A percentile compares a stretch with the other conserved stretches of the same genome.
These are phyloP conservation scores for Cerastis rubricosa DNA, from an alignment of 2,888 invertebrate species.

Conservation along the genomic window DNA sequence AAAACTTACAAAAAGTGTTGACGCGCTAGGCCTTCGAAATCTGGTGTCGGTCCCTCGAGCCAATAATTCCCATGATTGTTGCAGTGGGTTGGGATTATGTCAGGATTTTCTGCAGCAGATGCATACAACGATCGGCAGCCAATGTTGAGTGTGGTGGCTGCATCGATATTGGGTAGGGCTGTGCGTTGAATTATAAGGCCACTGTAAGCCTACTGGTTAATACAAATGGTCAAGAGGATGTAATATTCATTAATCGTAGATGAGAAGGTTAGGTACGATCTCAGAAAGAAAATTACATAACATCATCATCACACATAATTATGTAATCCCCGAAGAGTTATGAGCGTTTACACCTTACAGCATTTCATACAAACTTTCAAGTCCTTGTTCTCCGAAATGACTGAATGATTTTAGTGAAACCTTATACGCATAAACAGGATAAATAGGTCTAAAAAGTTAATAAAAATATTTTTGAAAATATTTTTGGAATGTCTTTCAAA, in stretches of 20 bases:
- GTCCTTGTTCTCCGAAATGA: no score
- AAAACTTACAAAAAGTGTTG: conserved; percentile 9
- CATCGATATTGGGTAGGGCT: conserved; percentile 46
- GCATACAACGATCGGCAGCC: conserved; percentile 55
- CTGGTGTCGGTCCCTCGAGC: conserved; percentile 24
- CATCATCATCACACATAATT: no score
- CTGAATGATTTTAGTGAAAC: no score
- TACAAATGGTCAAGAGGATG: background rate
- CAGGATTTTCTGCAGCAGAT: conserved; percentile 56
- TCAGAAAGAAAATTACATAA: no score
- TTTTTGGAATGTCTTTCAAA: no score
- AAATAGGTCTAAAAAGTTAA: no score
- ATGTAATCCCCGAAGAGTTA: no score
- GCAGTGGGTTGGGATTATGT: conserved; percentile 45
- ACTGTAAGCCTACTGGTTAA: background rate
- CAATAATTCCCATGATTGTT: conserved; percentile 52
- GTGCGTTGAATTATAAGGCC: background rate
- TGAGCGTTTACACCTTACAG: no score
- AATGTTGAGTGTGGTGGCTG: conserved; percentile 40
- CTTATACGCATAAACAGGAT: no score
- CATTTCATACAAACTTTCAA: no score
- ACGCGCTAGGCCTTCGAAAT: conserved; percentile 26
- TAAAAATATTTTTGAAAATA: no score
- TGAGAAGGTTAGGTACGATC: no score
- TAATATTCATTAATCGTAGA: background rate